phyloP scores from a whole-genome alignment of 2,888 invertebrate genomes.

The Latrodectus hesperus region DNA sequence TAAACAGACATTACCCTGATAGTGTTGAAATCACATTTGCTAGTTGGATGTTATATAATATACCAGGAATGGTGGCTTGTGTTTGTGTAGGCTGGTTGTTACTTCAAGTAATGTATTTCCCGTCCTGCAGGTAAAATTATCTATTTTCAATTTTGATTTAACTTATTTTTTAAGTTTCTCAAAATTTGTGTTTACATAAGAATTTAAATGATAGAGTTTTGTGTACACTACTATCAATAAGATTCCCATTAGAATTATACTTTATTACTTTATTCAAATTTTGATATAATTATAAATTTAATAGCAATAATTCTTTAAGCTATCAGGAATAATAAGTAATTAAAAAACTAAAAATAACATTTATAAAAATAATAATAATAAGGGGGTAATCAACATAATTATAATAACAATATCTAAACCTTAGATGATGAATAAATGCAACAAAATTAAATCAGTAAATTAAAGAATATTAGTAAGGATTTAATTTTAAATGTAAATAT shows the following conservation, averaged over 20 bases:
- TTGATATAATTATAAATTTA: not conserved
- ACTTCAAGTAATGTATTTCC: slow-evolving; percentile 78
- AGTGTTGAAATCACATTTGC: slow-evolving; percentile 83
- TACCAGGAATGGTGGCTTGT: slow-evolving; percentile 88
- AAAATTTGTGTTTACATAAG: not conserved
- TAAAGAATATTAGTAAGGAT: too few relatives aligned
- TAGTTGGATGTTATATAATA: slow-evolving; percentile 89
- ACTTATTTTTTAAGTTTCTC: not conserved
- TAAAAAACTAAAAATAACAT: too few relatives aligned
- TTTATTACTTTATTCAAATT: not conserved
- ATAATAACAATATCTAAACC: too few relatives aligned
- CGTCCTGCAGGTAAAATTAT: slow-evolving; percentile 28
- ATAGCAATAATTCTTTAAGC: too few relatives aligned
- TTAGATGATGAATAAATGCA: too few relatives aligned
- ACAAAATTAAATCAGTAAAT: too few relatives aligned
- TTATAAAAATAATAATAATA: too few relatives aligned
- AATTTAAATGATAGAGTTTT: not conserved
- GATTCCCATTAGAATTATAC: not conserved
- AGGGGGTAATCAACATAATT: too few relatives aligned
- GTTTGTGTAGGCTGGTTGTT: slow-evolving; percentile 85
- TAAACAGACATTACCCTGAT: slow-evolving; percentile 25
- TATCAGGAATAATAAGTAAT: too few relatives aligned
- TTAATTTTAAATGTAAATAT: too few relatives aligned
- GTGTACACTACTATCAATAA: not conserved
- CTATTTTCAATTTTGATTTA: not conserved